phyloP scores from a whole-genome alignment of 2,797 vertebrate genomes.

The Anniella stebbinsi region DNA sequence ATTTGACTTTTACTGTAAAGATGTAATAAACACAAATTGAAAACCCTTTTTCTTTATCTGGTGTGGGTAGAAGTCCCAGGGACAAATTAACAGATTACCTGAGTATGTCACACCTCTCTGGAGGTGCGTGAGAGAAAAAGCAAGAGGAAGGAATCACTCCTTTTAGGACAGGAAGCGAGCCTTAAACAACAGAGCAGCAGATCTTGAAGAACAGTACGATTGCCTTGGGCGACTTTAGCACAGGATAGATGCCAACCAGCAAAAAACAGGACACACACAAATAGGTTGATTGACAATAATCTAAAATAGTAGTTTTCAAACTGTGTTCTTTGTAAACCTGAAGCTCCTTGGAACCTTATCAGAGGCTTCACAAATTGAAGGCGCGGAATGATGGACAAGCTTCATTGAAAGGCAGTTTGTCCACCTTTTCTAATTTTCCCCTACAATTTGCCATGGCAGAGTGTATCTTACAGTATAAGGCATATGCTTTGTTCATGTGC shows the following conservation, averaged over 20 bases:
- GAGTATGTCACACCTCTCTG: background rate
- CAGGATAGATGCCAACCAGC: background rate
- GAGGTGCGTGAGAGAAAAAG: background rate
- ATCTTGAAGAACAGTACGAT: background rate
- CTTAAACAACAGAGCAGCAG: background rate
- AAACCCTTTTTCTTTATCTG: slow-evolving; percentile 27
- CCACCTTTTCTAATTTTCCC: background rate
- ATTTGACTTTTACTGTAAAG: slow-evolving; percentile 60
- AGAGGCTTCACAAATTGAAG: background rate
- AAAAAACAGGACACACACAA: background rate
- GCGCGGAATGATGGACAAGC: background rate
- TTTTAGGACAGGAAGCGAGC: background rate
- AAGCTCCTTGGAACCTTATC: background rate
- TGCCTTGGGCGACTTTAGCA: background rate
- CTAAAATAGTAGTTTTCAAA: background rate
- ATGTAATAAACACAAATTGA: slow-evolving; percentile 73
- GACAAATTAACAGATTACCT: background rate
- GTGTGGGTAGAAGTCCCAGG: slow-evolving; percentile 4
- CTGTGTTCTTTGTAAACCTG: background rate
- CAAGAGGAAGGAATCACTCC: background rate
- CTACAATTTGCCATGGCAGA: background rate
- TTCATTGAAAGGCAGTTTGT: background rate
- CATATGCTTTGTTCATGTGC: background rate
- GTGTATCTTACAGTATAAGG: background rate
- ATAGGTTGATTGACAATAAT: background rate